Conservation (phyloP, 2,113 vertebrate genomes). For the Seriola aureovittata region DNA sequence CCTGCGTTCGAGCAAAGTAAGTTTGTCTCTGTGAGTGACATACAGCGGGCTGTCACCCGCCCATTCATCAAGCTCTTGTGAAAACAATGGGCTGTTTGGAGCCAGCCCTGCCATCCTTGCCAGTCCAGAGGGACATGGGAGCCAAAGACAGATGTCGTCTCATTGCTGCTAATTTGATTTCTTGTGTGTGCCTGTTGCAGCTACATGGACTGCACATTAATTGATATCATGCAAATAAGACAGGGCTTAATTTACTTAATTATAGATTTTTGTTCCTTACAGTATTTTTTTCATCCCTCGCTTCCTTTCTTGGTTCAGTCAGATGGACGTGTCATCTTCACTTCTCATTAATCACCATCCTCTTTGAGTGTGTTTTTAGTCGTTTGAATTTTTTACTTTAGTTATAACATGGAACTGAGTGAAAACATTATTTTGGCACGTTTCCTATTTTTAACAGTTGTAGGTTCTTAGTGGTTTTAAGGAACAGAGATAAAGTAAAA, state of each 20-base stretch:
- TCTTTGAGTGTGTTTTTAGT: conserved; percentile 17
- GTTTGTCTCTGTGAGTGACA: conserved; percentile 67
- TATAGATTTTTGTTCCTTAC: conserved; percentile 37
- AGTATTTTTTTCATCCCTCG: conserved; percentile 45
- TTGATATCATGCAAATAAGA: conserved; percentile 80
- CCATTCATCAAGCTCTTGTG: conserved; percentile 68
- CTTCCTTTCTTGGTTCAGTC: conserved; percentile 24
- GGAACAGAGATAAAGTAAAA: conserved; percentile 5
- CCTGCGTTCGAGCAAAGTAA: conserved; percentile 45
- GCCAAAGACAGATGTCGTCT: conserved; percentile 79
- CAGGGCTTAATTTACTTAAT: conserved; percentile 74
- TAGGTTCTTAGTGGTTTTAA: neutral
- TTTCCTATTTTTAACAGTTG: conserved; percentile 11
- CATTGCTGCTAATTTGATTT: conserved; percentile 81
- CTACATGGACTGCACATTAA: conserved; percentile 74
- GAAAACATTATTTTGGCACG: conserved; percentile 25
- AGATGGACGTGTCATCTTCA: conserved; percentile 62
- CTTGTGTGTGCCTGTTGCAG: conserved; percentile 64
- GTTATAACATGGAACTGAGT: conserved; percentile 9
- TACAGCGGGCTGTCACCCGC: conserved; percentile 48
- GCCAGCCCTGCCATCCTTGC: conserved; percentile 58
- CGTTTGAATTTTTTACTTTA: conserved; percentile 17
- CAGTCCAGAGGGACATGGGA: conserved; percentile 69
- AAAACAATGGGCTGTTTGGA: conserved; percentile 71
- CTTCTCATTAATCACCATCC: conserved; percentile 51